Conservation (phyloP, 2,797 vertebrate species). For the Malurus leucopterus region DNA sequence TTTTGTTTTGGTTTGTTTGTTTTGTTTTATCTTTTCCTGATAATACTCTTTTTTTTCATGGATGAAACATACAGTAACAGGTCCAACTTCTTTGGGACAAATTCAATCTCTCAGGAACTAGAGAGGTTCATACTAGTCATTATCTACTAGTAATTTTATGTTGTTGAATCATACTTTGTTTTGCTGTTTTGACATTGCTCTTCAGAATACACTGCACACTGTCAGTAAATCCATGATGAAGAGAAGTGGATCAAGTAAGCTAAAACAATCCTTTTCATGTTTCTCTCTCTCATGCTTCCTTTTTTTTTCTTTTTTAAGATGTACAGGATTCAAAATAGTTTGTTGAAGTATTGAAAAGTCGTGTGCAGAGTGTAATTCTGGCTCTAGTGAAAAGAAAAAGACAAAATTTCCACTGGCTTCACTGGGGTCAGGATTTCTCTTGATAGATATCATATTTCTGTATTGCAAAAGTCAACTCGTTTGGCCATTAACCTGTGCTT, state of each 20-base stretch:
- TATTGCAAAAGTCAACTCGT: neutral
- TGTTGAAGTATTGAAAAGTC: neutral
- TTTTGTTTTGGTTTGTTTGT: neutral
- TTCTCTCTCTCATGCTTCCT: neutral
- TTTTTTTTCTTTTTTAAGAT: neutral
- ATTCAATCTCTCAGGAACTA: neutral
- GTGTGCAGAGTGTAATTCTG: neutral
- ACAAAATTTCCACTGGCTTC: neutral
- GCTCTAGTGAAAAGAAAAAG: neutral
- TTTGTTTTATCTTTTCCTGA: too few relatives aligned
- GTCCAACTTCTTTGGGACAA: neutral
- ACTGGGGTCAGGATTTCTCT: neutral
- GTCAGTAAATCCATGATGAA: neutral
- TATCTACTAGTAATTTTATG: neutral
- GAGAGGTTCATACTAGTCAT: too few relatives aligned
- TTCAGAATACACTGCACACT: neutral
- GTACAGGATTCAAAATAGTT: neutral
- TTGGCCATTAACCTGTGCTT: neutral
- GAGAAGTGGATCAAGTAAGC: neutral
- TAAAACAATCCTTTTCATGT: conserved; percentile 3
- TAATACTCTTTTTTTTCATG: too few relatives aligned
- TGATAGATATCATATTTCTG: neutral
- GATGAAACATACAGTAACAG: neutral
- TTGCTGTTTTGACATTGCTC: conserved; percentile 1
- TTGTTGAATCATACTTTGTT: conserved; percentile 7